phyloP scores from a whole-genome alignment of 2,113 vertebrate genomes.

The Antechinus stuartii region DNA sequence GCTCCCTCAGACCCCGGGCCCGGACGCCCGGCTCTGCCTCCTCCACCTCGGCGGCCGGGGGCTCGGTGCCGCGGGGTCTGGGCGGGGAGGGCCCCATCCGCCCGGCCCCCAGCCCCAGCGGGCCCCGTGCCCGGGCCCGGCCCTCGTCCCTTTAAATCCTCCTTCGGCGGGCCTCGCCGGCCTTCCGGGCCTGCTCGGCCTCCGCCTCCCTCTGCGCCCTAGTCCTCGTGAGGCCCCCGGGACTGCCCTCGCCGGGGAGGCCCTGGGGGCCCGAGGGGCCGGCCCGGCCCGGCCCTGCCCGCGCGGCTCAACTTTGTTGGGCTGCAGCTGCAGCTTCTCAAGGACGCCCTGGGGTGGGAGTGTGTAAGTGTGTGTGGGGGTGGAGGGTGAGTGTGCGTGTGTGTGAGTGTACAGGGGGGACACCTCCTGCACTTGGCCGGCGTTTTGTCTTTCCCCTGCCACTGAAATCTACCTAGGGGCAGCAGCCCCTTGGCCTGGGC shows the following conservation, averaged over 20 bases:
- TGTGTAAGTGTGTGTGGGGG: too few species aligned
- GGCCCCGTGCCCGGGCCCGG: conserved; percentile 6
- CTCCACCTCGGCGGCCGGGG: neutral
- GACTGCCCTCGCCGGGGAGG: neutral
- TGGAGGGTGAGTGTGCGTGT: too few species aligned
- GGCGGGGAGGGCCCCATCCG: neutral
- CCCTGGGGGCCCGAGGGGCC: neutral
- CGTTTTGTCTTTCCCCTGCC: neutral
- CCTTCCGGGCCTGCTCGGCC: neutral
- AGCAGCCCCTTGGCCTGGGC: too few species aligned
- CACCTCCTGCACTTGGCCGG: neutral
- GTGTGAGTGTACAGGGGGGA: too few species aligned
- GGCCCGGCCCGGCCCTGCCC: neutral
- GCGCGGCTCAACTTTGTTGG: neutral
- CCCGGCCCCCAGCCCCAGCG: neutral
- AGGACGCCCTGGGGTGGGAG: neutral
- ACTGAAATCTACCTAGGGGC: too few species aligned
- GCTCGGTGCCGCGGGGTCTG: neutral
- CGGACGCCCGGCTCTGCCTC: neutral
- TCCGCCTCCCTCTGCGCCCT: neutral
- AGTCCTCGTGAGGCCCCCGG: neutral
- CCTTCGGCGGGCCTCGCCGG: neutral
- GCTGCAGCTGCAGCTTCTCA: neutral
- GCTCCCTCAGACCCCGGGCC: conserved; percentile 47
- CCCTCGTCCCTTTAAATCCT: neutral